A percentile compares a stretch with the other conserved stretches of the same genome.
phyloP scores from a whole-genome alignment of 2,113 vertebrate genomes.

The Alexandromys fortis region DNA sequence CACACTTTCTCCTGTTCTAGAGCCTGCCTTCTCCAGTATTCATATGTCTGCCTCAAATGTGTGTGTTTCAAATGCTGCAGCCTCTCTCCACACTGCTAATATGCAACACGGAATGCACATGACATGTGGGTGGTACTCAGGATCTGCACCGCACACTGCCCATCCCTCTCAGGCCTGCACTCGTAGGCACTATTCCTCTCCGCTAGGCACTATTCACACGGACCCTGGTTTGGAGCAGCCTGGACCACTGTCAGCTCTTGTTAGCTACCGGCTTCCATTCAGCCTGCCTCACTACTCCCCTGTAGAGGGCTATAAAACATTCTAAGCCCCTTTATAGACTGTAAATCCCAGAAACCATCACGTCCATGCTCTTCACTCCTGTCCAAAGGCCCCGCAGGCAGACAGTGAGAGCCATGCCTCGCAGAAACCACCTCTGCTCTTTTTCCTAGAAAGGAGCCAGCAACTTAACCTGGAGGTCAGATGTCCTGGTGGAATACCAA shows the following conservation, averaged over 20 bases:
- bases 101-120: not conserved
- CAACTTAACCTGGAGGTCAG: slow-evolving; percentile 93
- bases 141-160: not conserved
- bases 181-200: too few relatives aligned
- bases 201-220: not conserved
- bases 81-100: not conserved
- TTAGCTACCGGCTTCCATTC: not conserved
- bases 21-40: not conserved
- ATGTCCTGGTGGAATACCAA: slow-evolving; percentile 96
- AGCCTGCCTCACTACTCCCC: not conserved
- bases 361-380: not conserved
- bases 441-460: slow-evolving; percentile 88
- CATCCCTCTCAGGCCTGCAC: not conserved
- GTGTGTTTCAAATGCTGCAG: not conserved
- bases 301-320: not conserved
- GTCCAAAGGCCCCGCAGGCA: not conserved
- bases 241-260: not conserved
- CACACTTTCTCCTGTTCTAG: not conserved
- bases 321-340: not conserved
- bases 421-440: slow-evolving; percentile 1
- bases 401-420: not conserved
- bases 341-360: not conserved
- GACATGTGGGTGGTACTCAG: not conserved
- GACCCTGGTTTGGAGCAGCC: not conserved
- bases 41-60: not conserved